phyloP scores from a whole-genome alignment of 2,797 vertebrate species.

The Cebuella pygmaea region DNA sequence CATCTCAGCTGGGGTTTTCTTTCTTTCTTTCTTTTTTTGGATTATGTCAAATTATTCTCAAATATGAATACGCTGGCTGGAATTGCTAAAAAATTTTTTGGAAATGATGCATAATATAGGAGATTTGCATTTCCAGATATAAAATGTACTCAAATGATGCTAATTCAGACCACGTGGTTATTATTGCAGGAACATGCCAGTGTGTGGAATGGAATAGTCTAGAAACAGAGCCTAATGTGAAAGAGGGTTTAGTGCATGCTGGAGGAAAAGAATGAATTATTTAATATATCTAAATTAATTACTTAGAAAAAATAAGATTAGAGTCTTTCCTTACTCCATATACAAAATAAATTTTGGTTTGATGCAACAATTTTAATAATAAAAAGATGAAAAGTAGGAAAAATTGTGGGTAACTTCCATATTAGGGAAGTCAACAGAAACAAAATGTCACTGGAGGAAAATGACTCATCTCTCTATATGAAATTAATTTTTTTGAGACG shows the following conservation, averaged over 20 bases:
- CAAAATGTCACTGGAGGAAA: background rate
- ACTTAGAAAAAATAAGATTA: slow-evolving; percentile 32
- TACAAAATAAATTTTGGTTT: slow-evolving; percentile 36
- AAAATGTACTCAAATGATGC: slow-evolving; percentile 15
- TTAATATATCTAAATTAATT: slow-evolving; percentile 23
- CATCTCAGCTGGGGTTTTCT: slow-evolving; percentile 24
- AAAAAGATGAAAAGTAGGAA: slow-evolving; percentile 11
- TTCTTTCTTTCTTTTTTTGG: slow-evolving; percentile 31
- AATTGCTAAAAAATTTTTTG: slow-evolving; percentile 68
- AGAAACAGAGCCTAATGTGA: background rate
- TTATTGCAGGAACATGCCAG: slow-evolving; percentile 2
- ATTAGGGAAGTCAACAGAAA: background rate
- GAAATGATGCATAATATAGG: slow-evolving; percentile 67
- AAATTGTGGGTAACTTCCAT: background rate
- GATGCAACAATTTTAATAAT: background rate
- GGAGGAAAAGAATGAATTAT: background rate
- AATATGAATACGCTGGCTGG: slow-evolving; percentile 59
- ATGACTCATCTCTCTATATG: background rate
- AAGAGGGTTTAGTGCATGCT: background rate
- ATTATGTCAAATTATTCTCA: slow-evolving; percentile 69
- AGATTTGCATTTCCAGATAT: slow-evolving; percentile 71
- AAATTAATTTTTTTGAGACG: background rate
- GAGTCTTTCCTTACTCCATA: background rate
- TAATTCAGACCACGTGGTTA: slow-evolving; percentile 44
- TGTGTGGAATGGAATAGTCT: slow-evolving; percentile 23